Base-by-base conservation (phyloP, 2,113 vertebrate genomes). In the Ranitomeya imitator region DNA sequence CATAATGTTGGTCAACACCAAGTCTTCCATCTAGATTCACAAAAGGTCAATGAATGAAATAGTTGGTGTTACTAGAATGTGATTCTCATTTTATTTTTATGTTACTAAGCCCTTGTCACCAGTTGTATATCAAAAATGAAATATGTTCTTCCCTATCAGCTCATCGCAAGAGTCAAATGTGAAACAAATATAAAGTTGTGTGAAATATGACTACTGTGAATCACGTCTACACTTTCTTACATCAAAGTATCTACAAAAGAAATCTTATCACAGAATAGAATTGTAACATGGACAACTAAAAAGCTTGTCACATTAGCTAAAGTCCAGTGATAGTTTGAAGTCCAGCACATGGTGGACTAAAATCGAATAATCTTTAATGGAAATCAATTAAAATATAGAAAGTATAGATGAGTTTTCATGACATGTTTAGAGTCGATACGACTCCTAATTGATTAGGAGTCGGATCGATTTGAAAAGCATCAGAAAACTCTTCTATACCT, bases 31-130 rank as follows among this genome's bases (percentile, higher is more conserved):
- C 60, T 65, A 18, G n/a, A 86, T 79, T 54, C 37, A 67, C 9
- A 3, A 79, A 86, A 79, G 85, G 85, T 86, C 85, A 86, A n/a
- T 55, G 60, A 67, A 77, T 63, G 37, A 86, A 86, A 86, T 51
- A 31, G 37, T 26, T 86, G 63, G 57, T 86, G 74, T 65, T 79
- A 79, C 63, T 57, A 86, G 85, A 16, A 37, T 67, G 21, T 54
- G 37, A 79, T 79, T 21, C 60, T 67, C 61, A 54, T 74, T 85
- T 85, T 60, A 85, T 85, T 21, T 60, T 15, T 61, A 85, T 19
- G 23, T 0, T 19, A 23, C 82, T 55, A 84, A 83, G 51, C n/a
- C 14, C 63, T 15, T 65, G 21, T 69, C 63, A 71, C 63, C 21
- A 69, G 61, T 7, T 55, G 82, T 69, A 71, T 31, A 83, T 69